These are phyloP conservation scores for Ceramica pisi DNA, from an alignment of 2,888 invertebrate species.

Conservation along the genomic window DNA sequence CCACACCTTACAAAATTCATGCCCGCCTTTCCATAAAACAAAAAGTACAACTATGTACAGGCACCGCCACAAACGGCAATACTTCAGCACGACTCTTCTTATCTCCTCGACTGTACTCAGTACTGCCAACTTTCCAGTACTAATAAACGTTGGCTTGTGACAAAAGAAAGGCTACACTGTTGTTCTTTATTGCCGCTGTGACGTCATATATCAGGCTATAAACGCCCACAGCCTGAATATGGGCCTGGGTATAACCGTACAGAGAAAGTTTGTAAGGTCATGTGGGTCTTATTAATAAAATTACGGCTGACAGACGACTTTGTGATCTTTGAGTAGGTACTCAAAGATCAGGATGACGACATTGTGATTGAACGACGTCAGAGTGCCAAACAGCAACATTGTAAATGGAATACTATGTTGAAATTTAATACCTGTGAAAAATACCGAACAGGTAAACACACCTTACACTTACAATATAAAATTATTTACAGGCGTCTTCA, in stretches of 20 bases:
- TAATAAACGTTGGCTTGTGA: constrained; percentile 41
- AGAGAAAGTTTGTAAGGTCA: constrained; percentile 28
- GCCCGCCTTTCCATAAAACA: neutral
- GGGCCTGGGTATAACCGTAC: neutral
- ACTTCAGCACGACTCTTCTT: constrained; percentile 34
- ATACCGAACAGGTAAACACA: no score
- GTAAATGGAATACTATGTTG: no score
- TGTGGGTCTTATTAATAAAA: constrained; percentile 46
- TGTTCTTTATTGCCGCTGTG: constrained; percentile 37
- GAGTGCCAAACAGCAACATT: no score
- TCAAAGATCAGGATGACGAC: no score
- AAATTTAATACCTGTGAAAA: no score
- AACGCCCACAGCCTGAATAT: constrained; percentile 16
- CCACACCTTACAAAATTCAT: neutral
- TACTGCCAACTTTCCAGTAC: constrained; percentile 42
- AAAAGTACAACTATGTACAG: neutral
- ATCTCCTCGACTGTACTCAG: constrained; percentile 48
- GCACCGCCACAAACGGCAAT: constrained; percentile 19
- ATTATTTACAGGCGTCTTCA: no score
- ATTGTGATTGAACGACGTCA: no score
- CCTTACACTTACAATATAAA: no score
- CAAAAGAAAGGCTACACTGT: constrained; percentile 43
- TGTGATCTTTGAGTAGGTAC: neutral
- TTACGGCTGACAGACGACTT: constrained; percentile 22
- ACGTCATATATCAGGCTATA: constrained; percentile 25